Conservation (phyloP, 1,140 invertebrate genomes). For the Aphaenogaster ashmeadi region DNA sequence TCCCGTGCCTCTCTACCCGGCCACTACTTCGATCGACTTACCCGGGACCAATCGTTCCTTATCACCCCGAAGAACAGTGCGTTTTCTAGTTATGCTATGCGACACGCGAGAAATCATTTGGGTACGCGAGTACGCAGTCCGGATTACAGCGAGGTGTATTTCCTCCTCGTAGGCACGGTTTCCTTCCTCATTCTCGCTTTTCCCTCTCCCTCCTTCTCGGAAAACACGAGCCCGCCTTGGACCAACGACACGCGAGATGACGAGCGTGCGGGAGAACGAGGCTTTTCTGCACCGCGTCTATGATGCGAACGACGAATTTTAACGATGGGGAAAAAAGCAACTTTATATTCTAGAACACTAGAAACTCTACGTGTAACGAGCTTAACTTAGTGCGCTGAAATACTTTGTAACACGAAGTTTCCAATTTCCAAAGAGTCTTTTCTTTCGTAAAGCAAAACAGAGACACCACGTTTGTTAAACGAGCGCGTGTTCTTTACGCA, state of each 20-base stretch:
- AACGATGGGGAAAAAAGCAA: constrained; percentile 23
- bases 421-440: constrained; percentile 46
- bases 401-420: constrained; percentile 35
- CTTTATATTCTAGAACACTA: constrained; percentile 40
- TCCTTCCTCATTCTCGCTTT: constrained; percentile 15
- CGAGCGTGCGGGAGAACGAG: constrained; percentile 40
- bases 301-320: constrained; percentile 39
- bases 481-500: background rate
- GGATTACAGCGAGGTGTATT: constrained; percentile 44
- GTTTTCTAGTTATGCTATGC: constrained; percentile 72
- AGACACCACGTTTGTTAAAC: constrained; percentile 20
- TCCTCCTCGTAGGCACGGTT: constrained; percentile 33
- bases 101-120: constrained; percentile 59
- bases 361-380: constrained; percentile 59
- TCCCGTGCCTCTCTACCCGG: constrained; percentile 78
- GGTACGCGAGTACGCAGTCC: constrained; percentile 37
- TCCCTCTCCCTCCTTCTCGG: background rate
- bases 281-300: constrained; percentile 48
- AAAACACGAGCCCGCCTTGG: constrained; percentile 61
- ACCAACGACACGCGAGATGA: constrained; percentile 68
- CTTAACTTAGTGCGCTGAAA: constrained; percentile 65
- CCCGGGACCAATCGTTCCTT: constrained; percentile 84
- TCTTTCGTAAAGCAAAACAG: constrained; percentile 16
- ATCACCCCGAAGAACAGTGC: constrained; percentile 70
- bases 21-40: constrained; percentile 80